phyloP scores from a whole-genome alignment of 2,113 vertebrate species.

The Catagonus wagneri region DNA sequence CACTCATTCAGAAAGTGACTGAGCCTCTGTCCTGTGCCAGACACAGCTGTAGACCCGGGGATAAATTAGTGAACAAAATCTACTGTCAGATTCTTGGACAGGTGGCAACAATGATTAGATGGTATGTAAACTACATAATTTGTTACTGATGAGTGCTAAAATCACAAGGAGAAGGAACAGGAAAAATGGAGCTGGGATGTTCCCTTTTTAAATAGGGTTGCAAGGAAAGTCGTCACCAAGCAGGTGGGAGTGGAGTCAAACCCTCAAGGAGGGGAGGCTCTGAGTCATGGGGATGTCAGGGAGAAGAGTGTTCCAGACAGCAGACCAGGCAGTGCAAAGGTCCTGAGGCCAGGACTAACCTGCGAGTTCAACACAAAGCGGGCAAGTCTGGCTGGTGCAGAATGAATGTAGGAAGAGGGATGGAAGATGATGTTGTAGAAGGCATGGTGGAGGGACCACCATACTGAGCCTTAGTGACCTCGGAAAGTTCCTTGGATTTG shows the following conservation, averaged over 20 bases:
- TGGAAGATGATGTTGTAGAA: accelerated
- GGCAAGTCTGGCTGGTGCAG: not conserved
- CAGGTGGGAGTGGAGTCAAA: not conserved
- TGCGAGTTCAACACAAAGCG: not conserved
- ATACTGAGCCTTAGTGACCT: not conserved
- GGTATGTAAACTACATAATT: not conserved
- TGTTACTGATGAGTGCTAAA: too few relatives aligned
- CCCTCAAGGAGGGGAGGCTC: not conserved
- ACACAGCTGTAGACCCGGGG: not conserved
- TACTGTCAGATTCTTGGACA: accelerated
- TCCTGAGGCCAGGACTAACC: not conserved
- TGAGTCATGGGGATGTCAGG: not conserved
- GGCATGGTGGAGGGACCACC: not conserved
- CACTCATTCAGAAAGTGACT: accelerated
- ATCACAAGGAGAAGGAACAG: accelerated
- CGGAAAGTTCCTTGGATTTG: too few relatives aligned
- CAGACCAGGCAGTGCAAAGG: not conserved
- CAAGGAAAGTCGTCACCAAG: not conserved
- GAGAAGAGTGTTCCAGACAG: not conserved
- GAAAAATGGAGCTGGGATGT: not conserved
- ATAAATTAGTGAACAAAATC: not conserved
- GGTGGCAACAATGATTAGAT: not conserved
- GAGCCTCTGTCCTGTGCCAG: accelerated
- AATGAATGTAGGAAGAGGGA: not conserved
- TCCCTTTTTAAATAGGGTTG: not conserved